Evolutionary conservation across 2,113 vertebrate genomes (phyloP).

Genomic region (Geococcyx californianus): DNA sequence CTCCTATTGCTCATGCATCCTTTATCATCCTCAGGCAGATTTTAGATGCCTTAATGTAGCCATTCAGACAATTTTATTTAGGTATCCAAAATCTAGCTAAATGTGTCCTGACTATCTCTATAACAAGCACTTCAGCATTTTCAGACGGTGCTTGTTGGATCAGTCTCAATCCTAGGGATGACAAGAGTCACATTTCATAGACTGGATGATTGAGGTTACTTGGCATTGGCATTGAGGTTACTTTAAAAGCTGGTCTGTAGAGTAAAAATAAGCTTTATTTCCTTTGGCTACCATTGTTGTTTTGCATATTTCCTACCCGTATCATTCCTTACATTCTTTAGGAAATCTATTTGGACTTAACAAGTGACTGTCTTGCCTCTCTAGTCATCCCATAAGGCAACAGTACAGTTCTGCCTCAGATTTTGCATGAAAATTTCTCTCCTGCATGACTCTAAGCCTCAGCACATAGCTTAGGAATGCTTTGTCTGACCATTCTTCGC

Average conservation of each 20-base stretch:
- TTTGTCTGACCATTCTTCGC: not conserved
- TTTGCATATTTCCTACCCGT: not conserved
- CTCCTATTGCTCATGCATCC: not conserved
- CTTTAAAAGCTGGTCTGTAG: not conserved
- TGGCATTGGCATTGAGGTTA: not conserved
- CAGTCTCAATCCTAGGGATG: not conserved
- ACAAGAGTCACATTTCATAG: rapidly evolving
- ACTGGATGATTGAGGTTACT: not conserved
- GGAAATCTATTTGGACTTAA: rapidly evolving
- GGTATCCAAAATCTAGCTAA: not conserved
- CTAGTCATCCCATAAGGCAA: not conserved
- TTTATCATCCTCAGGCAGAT: not conserved
- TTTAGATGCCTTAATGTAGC: not conserved
- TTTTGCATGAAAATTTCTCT: not conserved
- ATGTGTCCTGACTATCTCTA: rapidly evolving
- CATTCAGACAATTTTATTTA: not conserved
- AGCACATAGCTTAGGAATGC: not conserved
- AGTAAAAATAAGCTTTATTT: not conserved
- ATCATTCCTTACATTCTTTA: not conserved
- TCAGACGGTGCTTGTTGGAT: not conserved
- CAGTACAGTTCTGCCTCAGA: not conserved
- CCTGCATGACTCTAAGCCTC: not conserved
- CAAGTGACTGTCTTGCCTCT: not conserved
- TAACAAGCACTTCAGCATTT: not conserved
- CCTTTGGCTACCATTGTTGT: not conserved